Conservation (phyloP, 2,888 invertebrate genomes). For the Oligia latruncula region DNA sequence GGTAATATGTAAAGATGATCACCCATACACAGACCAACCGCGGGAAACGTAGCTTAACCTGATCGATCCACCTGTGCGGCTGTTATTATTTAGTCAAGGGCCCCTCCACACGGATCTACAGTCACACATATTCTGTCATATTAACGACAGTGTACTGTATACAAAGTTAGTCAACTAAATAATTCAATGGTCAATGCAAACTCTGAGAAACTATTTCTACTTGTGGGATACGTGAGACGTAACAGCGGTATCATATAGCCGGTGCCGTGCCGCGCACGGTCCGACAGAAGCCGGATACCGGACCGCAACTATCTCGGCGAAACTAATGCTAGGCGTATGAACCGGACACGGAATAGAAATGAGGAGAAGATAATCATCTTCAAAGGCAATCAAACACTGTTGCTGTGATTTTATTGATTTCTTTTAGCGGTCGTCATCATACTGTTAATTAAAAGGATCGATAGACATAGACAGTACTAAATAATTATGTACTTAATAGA, state of each 20-base stretch:
- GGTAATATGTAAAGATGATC: too few relatives aligned
- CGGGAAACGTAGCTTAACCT: too few relatives aligned
- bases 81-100: too few relatives aligned
- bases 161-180: background rate
- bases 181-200: background rate
- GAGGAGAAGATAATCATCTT: background rate
- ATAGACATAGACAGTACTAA: too few relatives aligned
- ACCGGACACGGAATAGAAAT: background rate
- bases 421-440: background rate
- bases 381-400: background rate
- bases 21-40: too few relatives aligned
- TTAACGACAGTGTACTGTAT: background rate
- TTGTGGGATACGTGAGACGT: background rate
- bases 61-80: too few relatives aligned
- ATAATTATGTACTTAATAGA: too few relatives aligned
- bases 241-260: conserved; percentile 3
- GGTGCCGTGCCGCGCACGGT: background rate
- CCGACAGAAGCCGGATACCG: background rate
- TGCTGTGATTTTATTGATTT: background rate
- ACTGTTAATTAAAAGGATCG: background rate
- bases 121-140: background rate
- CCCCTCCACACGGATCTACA: background rate
- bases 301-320: background rate
- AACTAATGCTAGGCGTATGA: background rate
- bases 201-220: background rate